A percentile compares a stretch with the other conserved stretches of the same genome.
Conservation (phyloP, 2,113 vertebrate genomes). For the Alectura lathami region DNA sequence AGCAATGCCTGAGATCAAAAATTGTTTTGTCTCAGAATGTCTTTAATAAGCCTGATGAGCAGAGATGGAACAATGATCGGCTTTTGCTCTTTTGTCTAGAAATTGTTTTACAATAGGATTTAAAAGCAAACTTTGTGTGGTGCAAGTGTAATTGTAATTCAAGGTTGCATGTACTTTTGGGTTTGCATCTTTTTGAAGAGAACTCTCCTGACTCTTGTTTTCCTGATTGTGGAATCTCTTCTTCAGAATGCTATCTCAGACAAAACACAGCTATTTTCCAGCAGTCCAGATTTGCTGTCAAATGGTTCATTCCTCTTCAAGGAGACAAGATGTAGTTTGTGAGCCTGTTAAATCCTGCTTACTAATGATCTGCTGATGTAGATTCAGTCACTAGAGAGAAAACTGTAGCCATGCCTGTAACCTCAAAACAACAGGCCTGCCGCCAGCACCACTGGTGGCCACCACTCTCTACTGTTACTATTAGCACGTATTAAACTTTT, state of each 20-base stretch:
- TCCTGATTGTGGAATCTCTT: not conserved
- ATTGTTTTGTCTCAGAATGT: slow-evolving; percentile 17
- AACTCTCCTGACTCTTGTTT: not conserved
- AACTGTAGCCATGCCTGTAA: not conserved
- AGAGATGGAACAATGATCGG: not conserved
- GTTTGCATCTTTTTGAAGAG: not conserved
- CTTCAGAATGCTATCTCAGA: slow-evolving; percentile 4
- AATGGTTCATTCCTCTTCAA: not conserved
- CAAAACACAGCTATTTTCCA: not conserved
- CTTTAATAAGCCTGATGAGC: slow-evolving; percentile 1
- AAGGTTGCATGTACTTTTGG: not conserved
- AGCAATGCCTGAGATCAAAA: slow-evolving; percentile 69
- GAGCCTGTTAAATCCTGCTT: not conserved
- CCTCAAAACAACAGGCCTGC: slow-evolving; percentile 1
- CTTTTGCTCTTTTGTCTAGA: slow-evolving; percentile 2
- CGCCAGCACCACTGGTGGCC: not conserved
- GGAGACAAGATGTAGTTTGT: not conserved
- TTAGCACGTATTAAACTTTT: not conserved
- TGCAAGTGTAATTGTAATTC: not conserved
- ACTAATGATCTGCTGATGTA: not conserved
- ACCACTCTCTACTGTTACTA: not conserved
- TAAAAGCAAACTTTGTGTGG: slow-evolving; percentile 14
- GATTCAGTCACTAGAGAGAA: not conserved
- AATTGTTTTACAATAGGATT: not conserved
- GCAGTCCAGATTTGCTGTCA: not conserved